Conservation (phyloP, 2,888 invertebrate species). For the Athalia rosae region DNA sequence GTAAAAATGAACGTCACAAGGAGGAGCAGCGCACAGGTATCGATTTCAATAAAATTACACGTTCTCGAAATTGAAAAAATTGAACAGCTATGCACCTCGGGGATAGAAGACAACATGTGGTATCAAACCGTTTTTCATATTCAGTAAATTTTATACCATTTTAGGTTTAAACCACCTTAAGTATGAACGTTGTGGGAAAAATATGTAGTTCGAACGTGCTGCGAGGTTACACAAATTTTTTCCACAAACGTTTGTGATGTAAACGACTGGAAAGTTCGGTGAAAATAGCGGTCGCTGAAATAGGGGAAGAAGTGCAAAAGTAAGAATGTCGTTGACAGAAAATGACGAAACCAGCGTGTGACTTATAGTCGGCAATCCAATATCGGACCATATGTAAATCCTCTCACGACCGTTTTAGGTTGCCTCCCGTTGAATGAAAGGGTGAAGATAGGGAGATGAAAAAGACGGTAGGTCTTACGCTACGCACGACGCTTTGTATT, state of each 20-base stretch:
- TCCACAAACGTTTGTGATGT: no score
- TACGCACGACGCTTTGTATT: neutral
- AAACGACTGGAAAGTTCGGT: neutral
- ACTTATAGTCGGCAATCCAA: conserved; percentile 41
- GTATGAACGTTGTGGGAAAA: neutral
- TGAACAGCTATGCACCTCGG: neutral
- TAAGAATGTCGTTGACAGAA: conserved; percentile 4
- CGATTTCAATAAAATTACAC: conserved; percentile 8
- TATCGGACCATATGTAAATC: conserved; percentile 45
- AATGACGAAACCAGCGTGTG: conserved; percentile 22
- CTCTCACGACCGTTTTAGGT: conserved; percentile 40
- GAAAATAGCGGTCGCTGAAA: neutral
- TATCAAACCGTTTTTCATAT: neutral
- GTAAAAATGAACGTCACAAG: neutral
- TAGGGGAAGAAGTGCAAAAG: neutral
- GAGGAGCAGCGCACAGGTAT: neutral
- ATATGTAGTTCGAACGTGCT: neutral
- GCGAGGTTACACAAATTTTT: no score
- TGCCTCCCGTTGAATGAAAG: neutral
- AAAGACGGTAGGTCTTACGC: conserved; percentile 3
- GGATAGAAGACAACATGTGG: neutral
- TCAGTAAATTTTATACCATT: conserved; percentile 4
- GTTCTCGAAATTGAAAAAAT: neutral
- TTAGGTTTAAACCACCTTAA: neutral
- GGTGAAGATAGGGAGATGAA: conserved; percentile 22